These are phyloP conservation scores for Eospalax fontanierii DNA, from an alignment of 2,797 vertebrate genomes.

Conservation along the genomic window DNA sequence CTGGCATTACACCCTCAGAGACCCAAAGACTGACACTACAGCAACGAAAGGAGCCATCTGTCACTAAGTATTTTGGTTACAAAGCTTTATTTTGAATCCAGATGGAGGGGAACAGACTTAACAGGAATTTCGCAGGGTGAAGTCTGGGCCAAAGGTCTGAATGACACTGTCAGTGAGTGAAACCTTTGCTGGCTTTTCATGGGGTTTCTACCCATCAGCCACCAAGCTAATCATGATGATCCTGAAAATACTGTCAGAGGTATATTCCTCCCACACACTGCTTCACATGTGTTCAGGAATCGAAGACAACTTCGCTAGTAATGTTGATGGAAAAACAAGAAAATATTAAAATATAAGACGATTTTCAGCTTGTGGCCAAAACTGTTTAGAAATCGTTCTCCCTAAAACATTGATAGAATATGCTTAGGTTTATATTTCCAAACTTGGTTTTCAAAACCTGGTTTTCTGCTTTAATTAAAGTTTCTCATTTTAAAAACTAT, in stretches of 20 bases:
- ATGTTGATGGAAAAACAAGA: background rate
- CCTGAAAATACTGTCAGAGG: constrained; percentile 43
- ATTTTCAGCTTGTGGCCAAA: constrained; percentile 16
- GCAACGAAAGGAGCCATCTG: constrained; percentile 71
- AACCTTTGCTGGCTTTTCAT: background rate
- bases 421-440: background rate
- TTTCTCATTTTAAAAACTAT: background rate
- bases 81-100: constrained; percentile 57
- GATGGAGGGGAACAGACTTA: background rate
- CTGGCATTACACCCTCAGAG: background rate
- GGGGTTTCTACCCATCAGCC: background rate
- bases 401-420: constrained; percentile 54
- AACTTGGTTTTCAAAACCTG: constrained; percentile 55
- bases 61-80: constrained; percentile 55
- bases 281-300: background rate
- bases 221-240: background rate
- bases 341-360: background rate
- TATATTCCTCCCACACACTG: background rate
- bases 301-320: background rate
- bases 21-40: constrained; percentile 6
- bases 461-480: constrained; percentile 48
- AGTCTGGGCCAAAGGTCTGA: constrained; percentile 34
- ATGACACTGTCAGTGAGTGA: background rate
- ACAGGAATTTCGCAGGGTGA: constrained; percentile 9
- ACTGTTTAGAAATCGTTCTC: background rate